Base-by-base conservation (phyloP, 2,888 invertebrate species). In the Malthinus flaveolus region DNA sequence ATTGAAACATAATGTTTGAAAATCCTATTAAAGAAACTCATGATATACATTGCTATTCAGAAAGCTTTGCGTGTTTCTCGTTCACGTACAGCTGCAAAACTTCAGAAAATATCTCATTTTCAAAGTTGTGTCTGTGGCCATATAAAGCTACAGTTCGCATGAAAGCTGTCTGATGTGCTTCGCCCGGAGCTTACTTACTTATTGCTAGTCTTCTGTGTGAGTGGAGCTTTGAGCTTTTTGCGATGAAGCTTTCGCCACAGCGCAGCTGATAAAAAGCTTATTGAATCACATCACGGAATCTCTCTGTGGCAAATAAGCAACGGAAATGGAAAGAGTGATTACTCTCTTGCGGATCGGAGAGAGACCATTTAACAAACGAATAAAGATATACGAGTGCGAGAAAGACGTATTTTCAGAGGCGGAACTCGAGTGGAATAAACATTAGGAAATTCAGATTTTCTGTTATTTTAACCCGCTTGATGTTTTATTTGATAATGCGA, bases 201-300 rank as follows among this genome's bases (percentile, higher is more conserved):
- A 72, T 69, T 73, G 71, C 71, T 70, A 62, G 67, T 66, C 65
- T 64, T 64, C 63, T 61, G 64, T 59, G 62, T 59, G 64, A 59
- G 63, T 60, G 58, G 62, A 65, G 65, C 66, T 65, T 63, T 59
- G 65, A 65, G 68, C 68, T 67, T 68, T 69, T 70, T 71, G 69
- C 68, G 63, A 62, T 61, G 64, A 49, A 58, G 57, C 62, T 63
- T 61, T 64, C 64, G 59, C 63, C 63, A 57, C 60, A 59, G 60
- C 58, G 66, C 69, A 68, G 68, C 67, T 67, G 70, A 71, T 71
- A 72, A 71, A 73, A 73, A 73, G 73, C 73, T 74, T 72, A 75
- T 73, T 73, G 74, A 74, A 74, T 75, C 74, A 74, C 72, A 73
- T 73, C 73, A 73, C 73, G 73, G 69, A 73, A 73, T 73, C 72